Conservation (phyloP, 2,797 vertebrate species). For the Heliangelus exortis region DNA sequence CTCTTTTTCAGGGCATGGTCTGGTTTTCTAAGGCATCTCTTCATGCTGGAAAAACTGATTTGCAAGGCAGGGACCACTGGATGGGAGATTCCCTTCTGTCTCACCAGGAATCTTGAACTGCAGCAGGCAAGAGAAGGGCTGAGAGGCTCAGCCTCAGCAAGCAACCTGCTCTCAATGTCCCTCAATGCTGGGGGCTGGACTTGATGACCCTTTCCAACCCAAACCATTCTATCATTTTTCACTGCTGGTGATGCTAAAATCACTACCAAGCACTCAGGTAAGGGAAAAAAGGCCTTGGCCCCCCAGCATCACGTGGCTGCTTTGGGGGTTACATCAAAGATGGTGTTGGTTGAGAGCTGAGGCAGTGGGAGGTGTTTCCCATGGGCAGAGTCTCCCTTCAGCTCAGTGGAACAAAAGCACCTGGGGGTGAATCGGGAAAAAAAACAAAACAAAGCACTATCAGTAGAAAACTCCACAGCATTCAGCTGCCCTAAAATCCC, state of each 20-base stretch:
- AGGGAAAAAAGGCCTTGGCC: not conserved
- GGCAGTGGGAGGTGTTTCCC: not conserved
- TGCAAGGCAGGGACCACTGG: fast-evolving
- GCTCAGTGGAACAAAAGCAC: not conserved
- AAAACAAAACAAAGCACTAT: no score
- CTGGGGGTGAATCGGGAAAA: not conserved
- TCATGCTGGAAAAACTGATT: no score
- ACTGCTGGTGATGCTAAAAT: not conserved
- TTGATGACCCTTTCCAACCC: no score
- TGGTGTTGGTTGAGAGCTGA: not conserved
- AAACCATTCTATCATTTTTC: no score
- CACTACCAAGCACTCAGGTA: not conserved
- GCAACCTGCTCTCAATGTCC: no score
- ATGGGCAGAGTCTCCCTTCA: not conserved
- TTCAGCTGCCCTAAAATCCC: not conserved
- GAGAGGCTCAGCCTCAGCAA: not conserved
- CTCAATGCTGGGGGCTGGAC: no score
- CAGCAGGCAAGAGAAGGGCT: fast-evolving
- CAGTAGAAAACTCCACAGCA: not conserved
- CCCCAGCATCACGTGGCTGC: fast-evolving
- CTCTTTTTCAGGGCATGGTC: not conserved
- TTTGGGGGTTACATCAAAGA: not conserved
- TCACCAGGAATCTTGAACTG: not conserved
- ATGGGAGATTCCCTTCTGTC: not conserved
- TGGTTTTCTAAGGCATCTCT: not conserved